Conservation (phyloP, 1,140 invertebrate species). For the Apis mellifera region DNA sequence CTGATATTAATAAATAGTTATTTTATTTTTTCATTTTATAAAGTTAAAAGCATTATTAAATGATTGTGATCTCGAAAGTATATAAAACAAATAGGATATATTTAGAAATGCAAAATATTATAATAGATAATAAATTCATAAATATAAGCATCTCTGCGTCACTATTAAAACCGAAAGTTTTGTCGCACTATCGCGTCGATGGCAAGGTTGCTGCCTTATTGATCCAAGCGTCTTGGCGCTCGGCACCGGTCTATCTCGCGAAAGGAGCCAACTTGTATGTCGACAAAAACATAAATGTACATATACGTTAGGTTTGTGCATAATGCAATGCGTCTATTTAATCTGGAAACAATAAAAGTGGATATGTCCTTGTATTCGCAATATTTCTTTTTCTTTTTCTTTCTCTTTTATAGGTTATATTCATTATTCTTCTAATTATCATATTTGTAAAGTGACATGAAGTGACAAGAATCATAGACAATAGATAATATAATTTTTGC, state of each 20-base stretch:
- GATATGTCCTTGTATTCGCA: not conserved
- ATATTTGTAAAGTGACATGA: too few species aligned
- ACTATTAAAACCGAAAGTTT: conserved; percentile 51
- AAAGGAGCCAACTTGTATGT: conserved; percentile 21
- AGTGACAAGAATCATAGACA: too few species aligned
- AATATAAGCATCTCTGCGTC: not conserved
- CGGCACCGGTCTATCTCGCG: conserved; percentile 30
- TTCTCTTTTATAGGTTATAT: too few species aligned
- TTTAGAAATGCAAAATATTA: not conserved
- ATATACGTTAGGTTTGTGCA: not conserved
- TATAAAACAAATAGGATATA: not conserved
- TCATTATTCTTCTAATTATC: too few species aligned
- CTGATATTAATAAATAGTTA: too few species aligned
- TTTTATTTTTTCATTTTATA: not conserved
- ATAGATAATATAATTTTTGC: not conserved
- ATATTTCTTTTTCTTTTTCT: too few species aligned
- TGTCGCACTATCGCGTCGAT: conserved; percentile 31
- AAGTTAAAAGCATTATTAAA: not conserved
- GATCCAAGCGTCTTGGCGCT: conserved; percentile 53
- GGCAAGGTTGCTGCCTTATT: conserved; percentile 61
- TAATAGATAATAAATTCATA: not conserved
- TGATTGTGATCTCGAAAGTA: not conserved
- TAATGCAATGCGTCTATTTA: not conserved
- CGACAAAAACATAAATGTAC: not conserved
- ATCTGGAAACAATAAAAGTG: not conserved